phyloP scores from a whole-genome alignment of 2,888 invertebrate genomes.

The Ichneumoninae sp. region DNA sequence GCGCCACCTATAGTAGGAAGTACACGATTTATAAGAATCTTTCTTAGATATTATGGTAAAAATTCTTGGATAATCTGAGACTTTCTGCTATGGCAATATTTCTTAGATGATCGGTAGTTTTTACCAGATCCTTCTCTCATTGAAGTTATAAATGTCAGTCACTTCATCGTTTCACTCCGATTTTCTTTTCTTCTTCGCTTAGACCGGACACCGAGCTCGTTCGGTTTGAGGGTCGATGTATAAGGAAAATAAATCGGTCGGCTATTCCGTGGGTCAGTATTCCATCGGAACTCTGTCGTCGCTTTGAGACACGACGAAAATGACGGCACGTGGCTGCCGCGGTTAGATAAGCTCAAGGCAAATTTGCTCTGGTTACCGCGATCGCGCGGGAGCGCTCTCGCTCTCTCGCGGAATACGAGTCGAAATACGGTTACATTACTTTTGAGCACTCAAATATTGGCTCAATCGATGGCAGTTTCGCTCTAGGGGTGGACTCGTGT shows the following conservation, averaged over 20 bases:
- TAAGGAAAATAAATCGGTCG: conserved; percentile 1
- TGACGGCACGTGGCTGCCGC: conserved; percentile 42
- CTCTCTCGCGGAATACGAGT: conserved; percentile 62
- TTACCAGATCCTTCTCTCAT: background rate
- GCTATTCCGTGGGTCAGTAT: background rate
- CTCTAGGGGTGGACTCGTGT: conserved; percentile 24
- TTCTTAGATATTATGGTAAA: no score
- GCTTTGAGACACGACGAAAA: conserved; percentile 30
- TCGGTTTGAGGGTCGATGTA: background rate
- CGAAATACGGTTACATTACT: conserved; percentile 70
- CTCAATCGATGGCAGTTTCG: conserved; percentile 72
- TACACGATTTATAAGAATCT: no score
- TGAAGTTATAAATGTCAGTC: background rate
- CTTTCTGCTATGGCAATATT: no score
- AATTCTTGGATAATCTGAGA: no score
- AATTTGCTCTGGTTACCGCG: conserved; percentile 72
- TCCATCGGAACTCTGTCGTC: conserved; percentile 3
- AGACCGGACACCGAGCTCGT: background rate
- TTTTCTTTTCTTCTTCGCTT: background rate
- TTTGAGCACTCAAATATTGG: conserved; percentile 76
- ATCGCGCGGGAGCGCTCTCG: background rate
- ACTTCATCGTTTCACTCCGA: background rate
- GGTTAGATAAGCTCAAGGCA: conserved; percentile 74
- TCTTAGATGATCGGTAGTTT: no score
- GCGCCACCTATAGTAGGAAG: no score